These are phyloP conservation scores for Phyllostomus discolor DNA, from an alignment of 2,113 vertebrate genomes.

Conservation along the genomic window DNA sequence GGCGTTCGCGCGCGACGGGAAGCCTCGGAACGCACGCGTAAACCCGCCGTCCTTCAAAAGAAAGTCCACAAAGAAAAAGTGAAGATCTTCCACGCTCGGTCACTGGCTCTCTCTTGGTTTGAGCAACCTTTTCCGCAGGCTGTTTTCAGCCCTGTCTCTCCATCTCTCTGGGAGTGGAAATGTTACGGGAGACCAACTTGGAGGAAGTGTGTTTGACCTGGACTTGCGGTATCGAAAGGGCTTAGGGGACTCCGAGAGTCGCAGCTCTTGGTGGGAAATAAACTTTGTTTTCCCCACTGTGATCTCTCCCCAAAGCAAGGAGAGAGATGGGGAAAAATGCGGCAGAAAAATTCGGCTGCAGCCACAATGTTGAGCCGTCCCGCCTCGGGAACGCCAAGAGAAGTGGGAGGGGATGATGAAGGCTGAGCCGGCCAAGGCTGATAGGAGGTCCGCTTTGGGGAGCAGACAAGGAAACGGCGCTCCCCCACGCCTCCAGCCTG, in stretches of 20 bases:
- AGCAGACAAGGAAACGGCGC: background rate
- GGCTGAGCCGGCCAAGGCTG: background rate
- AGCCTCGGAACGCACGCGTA: rapidly evolving
- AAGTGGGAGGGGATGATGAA: background rate
- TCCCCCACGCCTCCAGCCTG: rapidly evolving
- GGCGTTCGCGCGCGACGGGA: rapidly evolving
- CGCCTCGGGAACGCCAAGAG: background rate
- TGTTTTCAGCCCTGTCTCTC: background rate
- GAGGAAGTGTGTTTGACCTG: background rate
- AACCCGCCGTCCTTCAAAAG: background rate
- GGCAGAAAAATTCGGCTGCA: background rate
- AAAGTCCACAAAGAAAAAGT: background rate
- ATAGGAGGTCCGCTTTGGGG: background rate
- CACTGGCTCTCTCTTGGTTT: background rate
- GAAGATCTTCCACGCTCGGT: rapidly evolving
- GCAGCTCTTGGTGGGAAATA: background rate
- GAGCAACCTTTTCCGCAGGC: background rate
- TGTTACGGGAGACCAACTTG: background rate
- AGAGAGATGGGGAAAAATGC: background rate
- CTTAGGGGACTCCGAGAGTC: constrained; percentile 9
- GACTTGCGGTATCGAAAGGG: background rate
- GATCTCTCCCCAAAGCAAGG: background rate
- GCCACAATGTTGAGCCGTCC: background rate
- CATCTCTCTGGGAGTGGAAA: background rate
- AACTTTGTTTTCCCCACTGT: background rate